A percentile compares a stretch with the other conserved stretches of the same genome.
Conservation (phyloP, 2,113 vertebrate genomes). For the Tyrannus savana region DNA sequence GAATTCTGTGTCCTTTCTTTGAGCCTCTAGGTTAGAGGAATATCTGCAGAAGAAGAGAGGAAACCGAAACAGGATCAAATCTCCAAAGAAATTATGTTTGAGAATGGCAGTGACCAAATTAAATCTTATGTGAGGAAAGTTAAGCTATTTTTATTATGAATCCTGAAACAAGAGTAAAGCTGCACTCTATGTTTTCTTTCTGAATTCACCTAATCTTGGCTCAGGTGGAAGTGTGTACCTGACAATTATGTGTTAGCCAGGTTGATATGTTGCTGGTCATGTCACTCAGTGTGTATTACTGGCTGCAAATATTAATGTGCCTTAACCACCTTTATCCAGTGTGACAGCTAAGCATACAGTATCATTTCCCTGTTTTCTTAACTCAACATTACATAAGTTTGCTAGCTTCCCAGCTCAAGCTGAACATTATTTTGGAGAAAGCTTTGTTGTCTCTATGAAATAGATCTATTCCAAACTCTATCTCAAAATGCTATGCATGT, state of each 20-base stretch:
- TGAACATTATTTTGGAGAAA: neutral
- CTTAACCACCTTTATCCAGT: neutral
- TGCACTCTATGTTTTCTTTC: neutral
- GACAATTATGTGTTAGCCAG: neutral
- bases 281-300: neutral
- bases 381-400: neutral
- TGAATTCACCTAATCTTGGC: neutral
- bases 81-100: neutral
- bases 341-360: neutral
- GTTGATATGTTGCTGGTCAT: neutral
- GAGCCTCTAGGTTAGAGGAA: neutral
- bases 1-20: neutral
- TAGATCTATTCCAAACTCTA: neutral
- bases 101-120: neutral
- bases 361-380: neutral
- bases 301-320: neutral
- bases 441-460: neutral
- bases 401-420: neutral
- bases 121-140: neutral
- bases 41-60: neutral
- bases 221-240: neutral
- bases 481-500: neutral
- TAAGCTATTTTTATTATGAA: neutral
- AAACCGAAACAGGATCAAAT: neutral
- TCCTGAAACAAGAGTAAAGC: neutral